Conservation (phyloP, 2,888 invertebrate species). For the Meiosimyza decipiens region DNA sequence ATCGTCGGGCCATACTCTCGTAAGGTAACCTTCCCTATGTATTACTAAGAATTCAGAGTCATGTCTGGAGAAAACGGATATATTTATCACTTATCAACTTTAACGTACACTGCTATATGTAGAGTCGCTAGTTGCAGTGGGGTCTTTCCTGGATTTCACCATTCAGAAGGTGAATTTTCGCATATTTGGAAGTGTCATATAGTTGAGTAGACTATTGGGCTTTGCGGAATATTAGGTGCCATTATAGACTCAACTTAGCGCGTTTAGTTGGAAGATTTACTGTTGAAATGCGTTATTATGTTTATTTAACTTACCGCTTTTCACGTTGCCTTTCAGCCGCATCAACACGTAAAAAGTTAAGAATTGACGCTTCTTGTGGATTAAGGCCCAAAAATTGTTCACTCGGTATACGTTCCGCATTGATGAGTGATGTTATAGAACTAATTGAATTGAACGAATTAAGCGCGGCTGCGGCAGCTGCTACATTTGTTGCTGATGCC, state of each 20-base stretch:
- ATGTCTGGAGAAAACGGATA: too few relatives aligned
- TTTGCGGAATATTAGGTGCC: background rate
- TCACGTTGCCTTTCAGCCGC: slow-evolving; percentile 75
- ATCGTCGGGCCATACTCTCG: too few relatives aligned
- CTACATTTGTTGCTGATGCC: slow-evolving; percentile 46
- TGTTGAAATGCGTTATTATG: background rate
- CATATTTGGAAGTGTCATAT: too few relatives aligned
- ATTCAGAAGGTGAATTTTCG: too few relatives aligned
- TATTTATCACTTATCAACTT: too few relatives aligned
- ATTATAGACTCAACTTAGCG: background rate
- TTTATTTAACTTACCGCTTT: slow-evolving; percentile 65
- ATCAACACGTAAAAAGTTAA: slow-evolving; percentile 75
- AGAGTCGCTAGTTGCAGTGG: too few relatives aligned
- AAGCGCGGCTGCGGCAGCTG: slow-evolving; percentile 51
- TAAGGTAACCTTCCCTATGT: too few relatives aligned
- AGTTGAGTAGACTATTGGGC: background rate
- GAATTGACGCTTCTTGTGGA: slow-evolving; percentile 71
- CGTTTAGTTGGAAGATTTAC: background rate
- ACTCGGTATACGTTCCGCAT: slow-evolving; percentile 72
- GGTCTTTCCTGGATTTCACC: too few relatives aligned
- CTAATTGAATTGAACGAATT: slow-evolving; percentile 59
- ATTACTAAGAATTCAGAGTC: too few relatives aligned
- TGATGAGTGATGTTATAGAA: slow-evolving; percentile 67
- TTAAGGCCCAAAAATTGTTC: slow-evolving; percentile 68
- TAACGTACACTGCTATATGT: too few relatives aligned